Percentiles rank a stretch among this genome's conserved stretches.
These are phyloP conservation scores for Myathropa florea DNA, from an alignment of 2,888 invertebrate genomes.

Conservation along the genomic window DNA sequence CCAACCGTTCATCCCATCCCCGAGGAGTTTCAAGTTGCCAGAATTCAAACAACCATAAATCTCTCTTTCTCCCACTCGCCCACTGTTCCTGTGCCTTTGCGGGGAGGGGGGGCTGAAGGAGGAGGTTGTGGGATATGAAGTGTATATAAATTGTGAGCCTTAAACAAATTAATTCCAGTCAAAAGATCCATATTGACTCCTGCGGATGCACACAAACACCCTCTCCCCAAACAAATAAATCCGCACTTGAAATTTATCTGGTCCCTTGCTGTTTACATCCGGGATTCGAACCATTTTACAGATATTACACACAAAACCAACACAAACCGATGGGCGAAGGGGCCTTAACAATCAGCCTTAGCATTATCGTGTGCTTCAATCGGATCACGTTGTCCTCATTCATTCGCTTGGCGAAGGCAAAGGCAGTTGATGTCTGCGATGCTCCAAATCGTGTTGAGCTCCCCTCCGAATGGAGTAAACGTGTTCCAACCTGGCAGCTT, in stretches of 20 bases:
- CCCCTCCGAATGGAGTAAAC: too few species aligned
- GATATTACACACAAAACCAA: conserved; percentile 52
- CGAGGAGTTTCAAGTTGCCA: neutral
- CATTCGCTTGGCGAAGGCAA: conserved; percentile 1
- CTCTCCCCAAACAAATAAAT: conserved; percentile 34
- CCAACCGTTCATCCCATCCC: neutral
- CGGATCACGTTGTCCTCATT: conserved; percentile 53
- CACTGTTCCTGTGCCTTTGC: neutral
- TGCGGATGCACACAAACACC: neutral
- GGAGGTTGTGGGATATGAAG: neutral
- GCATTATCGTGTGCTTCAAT: conserved; percentile 53
- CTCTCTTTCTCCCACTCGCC: neutral
- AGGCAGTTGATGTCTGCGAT: neutral
- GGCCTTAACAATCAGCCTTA: neutral
- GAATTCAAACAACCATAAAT: conserved; percentile 18
- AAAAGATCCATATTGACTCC: conserved; percentile 38
- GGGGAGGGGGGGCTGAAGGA: too few species aligned
- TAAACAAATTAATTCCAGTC: conserved; percentile 54
- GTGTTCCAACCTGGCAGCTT: conserved; percentile 17
- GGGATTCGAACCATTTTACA: conserved; percentile 7
- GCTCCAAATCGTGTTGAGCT: neutral
- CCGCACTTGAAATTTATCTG: conserved; percentile 37
- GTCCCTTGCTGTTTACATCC: conserved; percentile 11
- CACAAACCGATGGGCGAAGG: neutral
- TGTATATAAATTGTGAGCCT: conserved; percentile 34